These are phyloP conservation scores for Sesia apiformis DNA, from an alignment of 2,888 invertebrate genomes.

Conservation along the genomic window DNA sequence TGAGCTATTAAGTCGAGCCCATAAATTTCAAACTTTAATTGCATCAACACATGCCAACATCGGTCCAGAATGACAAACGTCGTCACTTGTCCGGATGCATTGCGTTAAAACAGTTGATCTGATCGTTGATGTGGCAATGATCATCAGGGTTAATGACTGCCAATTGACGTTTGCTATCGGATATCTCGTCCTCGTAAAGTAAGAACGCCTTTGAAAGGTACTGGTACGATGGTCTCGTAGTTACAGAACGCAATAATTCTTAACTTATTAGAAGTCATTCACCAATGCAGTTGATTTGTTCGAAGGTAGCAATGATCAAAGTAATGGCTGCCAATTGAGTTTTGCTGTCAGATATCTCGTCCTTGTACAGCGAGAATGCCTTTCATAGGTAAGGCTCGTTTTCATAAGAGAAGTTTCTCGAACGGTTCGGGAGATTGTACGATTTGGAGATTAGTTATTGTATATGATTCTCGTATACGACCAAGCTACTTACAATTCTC, in stretches of 20 bases:
- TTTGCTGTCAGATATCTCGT: constrained; percentile 98
- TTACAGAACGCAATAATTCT: constrained; percentile 87
- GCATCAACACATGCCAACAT: too few relatives aligned
- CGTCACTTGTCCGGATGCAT: too few relatives aligned
- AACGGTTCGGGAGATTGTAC: too few relatives aligned
- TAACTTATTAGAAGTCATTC: constrained; percentile 12
- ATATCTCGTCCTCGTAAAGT: constrained; percentile 98
- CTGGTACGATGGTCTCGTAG: constrained; percentile 98
- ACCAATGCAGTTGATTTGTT: constrained; percentile 94
- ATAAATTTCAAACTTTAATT: too few relatives aligned
- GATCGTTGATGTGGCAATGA: constrained; percentile 94
- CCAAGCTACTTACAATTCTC: too few relatives aligned
- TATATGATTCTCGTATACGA: too few relatives aligned
- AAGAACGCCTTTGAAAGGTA: constrained; percentile 97
- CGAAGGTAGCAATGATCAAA: constrained; percentile 94
- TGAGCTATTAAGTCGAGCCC: too few relatives aligned
- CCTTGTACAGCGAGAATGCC: constrained; percentile 98
- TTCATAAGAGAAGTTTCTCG: too few relatives aligned
- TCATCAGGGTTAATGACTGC: constrained; percentile 96
- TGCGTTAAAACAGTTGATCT: constrained; percentile 86
- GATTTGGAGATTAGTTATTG: too few relatives aligned
- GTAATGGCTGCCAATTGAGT: constrained; percentile 97
- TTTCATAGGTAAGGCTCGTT: constrained; percentile 96
- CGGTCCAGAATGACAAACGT: too few relatives aligned
- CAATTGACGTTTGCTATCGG: constrained; percentile 96